Percentiles rank a stretch among this genome's conserved stretches.
These are phyloP conservation scores for Chromoteleia sp. DNA, from an alignment of 2,888 invertebrate species.

Conservation along the genomic window DNA sequence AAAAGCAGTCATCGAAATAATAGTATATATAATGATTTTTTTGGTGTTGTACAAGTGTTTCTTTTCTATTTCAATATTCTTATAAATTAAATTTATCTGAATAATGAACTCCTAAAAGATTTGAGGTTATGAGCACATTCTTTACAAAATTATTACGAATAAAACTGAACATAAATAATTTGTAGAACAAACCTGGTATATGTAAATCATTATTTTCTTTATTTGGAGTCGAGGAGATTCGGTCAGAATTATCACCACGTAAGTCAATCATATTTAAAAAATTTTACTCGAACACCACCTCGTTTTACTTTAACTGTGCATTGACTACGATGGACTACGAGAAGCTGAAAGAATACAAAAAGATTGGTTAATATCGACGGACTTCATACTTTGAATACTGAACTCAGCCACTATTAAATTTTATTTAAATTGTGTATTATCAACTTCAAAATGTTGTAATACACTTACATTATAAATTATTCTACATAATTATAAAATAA, in stretches of 20 bases:
- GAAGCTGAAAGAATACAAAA: neutral
- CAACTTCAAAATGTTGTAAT: too few species aligned
- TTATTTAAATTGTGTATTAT: too few species aligned
- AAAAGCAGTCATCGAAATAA: too few species aligned
- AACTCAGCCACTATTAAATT: too few species aligned
- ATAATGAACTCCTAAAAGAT: too few species aligned
- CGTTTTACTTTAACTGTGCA: neutral
- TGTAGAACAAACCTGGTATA: constrained; percentile 22
- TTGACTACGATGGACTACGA: neutral
- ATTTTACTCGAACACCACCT: neutral
- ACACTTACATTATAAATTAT: too few species aligned
- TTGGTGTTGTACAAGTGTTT: too few species aligned
- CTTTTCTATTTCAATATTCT: too few species aligned
- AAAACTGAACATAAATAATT: neutral
- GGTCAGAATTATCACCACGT: constrained; percentile 15
- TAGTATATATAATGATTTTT: too few species aligned
- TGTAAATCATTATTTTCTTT: constrained; percentile 13
- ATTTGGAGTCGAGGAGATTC: neutral
- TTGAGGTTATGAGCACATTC: constrained; percentile 1
- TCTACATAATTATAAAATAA: too few species aligned
- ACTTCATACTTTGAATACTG: too few species aligned
- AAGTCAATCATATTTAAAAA: constrained; percentile 38
- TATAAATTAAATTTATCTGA: too few species aligned
- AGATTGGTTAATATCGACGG: neutral
- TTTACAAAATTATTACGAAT: neutral